Conservation (phyloP, 1,140 invertebrate genomes). For the Bombus haemorrhoidalis region DNA sequence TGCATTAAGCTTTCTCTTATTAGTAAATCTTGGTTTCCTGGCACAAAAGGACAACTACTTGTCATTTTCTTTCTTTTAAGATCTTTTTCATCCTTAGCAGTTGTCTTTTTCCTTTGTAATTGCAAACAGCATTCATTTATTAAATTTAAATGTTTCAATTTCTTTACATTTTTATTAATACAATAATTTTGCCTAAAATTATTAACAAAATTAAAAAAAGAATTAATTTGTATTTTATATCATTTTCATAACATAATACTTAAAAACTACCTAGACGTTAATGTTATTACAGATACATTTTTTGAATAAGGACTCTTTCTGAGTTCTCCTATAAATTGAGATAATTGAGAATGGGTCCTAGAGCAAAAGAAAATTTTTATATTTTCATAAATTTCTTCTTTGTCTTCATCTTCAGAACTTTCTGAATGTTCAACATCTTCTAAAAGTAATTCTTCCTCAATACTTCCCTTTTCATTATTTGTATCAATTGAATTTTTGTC, state of each 20-base stretch:
- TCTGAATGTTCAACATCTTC: slow-evolving; percentile 76
- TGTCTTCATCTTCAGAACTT: slow-evolving; percentile 82
- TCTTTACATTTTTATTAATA: slow-evolving; percentile 92
- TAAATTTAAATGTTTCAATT: slow-evolving; percentile 89
- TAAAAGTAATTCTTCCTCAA: slow-evolving; percentile 76
- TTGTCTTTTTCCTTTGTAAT: slow-evolving; percentile 88
- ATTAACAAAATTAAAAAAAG: slow-evolving; percentile 26
- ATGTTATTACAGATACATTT: slow-evolving; percentile 89
- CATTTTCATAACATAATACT: slow-evolving; percentile 3
- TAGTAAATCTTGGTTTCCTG: slow-evolving; percentile 85
- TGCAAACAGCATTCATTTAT: slow-evolving; percentile 98
- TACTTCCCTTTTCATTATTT: slow-evolving; percentile 71
- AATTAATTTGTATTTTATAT: slow-evolving; percentile 28
- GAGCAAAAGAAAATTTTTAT: slow-evolving; percentile 96
- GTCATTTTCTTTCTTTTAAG: slow-evolving; percentile 85
- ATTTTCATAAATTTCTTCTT: slow-evolving; percentile 74
- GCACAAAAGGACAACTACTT: slow-evolving; percentile 87
- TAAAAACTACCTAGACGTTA: slow-evolving; percentile 89
- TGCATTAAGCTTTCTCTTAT: slow-evolving; percentile 87
- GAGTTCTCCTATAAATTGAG: slow-evolving; percentile 96
- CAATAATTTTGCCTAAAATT: slow-evolving; percentile 91
- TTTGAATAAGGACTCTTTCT: slow-evolving; percentile 91
- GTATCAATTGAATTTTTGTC: slow-evolving; percentile 58
- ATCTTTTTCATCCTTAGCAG: slow-evolving; percentile 85
- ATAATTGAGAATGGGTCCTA: slow-evolving; percentile 97